These are phyloP conservation scores for Pegoplata infirma DNA, from an alignment of 2,888 invertebrate genomes.

Conservation along the genomic window DNA sequence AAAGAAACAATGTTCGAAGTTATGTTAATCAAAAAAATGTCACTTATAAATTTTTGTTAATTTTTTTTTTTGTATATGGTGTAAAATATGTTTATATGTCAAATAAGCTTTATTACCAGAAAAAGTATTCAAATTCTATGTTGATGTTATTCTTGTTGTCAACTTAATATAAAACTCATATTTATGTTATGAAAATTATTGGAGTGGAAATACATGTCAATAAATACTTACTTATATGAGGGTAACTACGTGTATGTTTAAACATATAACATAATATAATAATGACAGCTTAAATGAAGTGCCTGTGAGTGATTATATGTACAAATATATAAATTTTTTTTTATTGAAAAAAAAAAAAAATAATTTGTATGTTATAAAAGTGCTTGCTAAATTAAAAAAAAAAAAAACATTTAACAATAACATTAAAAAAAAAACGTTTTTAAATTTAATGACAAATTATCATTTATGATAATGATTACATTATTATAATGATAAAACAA, in stretches of 20 bases:
- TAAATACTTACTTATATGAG: constrained; percentile 14
- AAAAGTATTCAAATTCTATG: constrained; percentile 20
- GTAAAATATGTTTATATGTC: no score
- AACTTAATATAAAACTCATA: constrained; percentile 34
- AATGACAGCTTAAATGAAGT: constrained; percentile 22
- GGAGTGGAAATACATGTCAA: constrained; percentile 44
- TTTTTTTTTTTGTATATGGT: no score
- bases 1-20: no score
- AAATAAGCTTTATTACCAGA: constrained; percentile 11
- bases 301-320: constrained; percentile 9
- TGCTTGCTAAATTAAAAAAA: no score
- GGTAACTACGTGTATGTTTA: not conserved
- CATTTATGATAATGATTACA: no score
- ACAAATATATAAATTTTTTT: not conserved
- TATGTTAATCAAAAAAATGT: no score
- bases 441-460: no score
- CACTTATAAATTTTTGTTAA: no score
- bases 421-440: no score
- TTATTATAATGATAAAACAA: no score
- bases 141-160: not conserved
- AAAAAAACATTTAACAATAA: no score
- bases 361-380: constrained; percentile 1
- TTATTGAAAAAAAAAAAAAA: not conserved
- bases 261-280: not conserved
- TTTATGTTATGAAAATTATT: constrained; percentile 48